Conservation (phyloP, 1,140 invertebrate species). For the Calliphora vicina region DNA sequence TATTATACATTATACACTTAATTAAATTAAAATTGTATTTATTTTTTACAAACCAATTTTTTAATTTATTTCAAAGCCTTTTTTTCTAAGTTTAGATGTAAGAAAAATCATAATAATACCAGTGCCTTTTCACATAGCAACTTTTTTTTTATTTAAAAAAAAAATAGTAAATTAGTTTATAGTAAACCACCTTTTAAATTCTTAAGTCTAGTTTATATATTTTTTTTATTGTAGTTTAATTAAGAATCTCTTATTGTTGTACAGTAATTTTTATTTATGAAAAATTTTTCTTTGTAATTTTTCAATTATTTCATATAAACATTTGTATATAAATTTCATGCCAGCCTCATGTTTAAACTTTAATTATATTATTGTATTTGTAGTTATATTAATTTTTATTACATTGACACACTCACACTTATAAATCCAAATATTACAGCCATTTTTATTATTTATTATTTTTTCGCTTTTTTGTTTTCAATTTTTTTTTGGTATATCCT, state of each 20-base stretch:
- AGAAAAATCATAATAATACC: not conserved
- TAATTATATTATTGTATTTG: not conserved
- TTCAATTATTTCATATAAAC: too few species aligned
- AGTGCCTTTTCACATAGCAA: slow-evolving; percentile 6
- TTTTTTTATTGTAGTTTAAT: not conserved
- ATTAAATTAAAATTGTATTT: not conserved
- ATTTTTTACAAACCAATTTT: not conserved
- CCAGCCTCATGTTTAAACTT: not conserved
- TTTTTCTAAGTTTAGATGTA: not conserved
- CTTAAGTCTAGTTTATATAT: not conserved
- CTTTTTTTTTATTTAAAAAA: not conserved
- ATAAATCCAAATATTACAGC: slow-evolving; percentile 30
- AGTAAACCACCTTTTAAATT: slow-evolving; percentile 2
- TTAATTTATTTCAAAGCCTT: not conserved
- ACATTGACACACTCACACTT: not conserved
- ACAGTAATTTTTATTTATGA: slow-evolving; percentile 2
- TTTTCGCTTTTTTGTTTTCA: not conserved
- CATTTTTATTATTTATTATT: slow-evolving; percentile 29
- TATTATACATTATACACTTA: not conserved
- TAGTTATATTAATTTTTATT: not conserved
- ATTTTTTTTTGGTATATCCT: not conserved
- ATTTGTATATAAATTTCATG: not conserved
- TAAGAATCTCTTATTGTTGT: slow-evolving; percentile 10
- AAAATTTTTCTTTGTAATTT: not conserved
- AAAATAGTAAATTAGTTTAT: not conserved